Conservation (phyloP, 2,888 invertebrate genomes). For the Tetramorium bicarinatum region DNA sequence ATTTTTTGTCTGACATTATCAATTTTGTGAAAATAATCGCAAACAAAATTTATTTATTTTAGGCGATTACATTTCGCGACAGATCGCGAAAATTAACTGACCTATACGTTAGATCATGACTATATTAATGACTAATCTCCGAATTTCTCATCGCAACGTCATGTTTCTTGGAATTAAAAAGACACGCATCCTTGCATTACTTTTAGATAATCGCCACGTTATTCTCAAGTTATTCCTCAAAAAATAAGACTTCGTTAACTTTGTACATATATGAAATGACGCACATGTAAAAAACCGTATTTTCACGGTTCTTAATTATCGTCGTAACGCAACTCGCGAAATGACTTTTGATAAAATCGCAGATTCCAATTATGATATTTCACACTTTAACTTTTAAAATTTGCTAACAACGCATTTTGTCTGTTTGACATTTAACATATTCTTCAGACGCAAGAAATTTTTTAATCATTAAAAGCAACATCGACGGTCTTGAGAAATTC, state of each 20-base stretch:
- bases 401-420: conserved; percentile 32
- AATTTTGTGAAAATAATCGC: not conserved
- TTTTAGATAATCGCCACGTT: conserved; percentile 6
- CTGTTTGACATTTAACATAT: conserved; percentile 32
- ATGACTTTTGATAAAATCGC: conserved; percentile 16
- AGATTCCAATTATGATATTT: conserved; percentile 47
- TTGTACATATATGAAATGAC: conserved; percentile 25
- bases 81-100: conserved; percentile 18
- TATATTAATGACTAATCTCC: conserved; percentile 37
- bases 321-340: conserved; percentile 12
- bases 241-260: conserved; percentile 43
- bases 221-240: conserved; percentile 26
- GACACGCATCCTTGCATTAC: conserved; percentile 16
- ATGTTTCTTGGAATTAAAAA: conserved; percentile 54
- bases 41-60: conserved; percentile 16
- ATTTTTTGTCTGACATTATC: not conserved
- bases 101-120: conserved; percentile 1
- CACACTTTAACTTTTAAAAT: conserved; percentile 23
- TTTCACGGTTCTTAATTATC: conserved; percentile 35
- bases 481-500: not conserved
- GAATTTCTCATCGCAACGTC: conserved; percentile 36
- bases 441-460: not conserved
- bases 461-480: not conserved
- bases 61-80: not conserved
- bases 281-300: conserved; percentile 6